Percentiles rank a stretch among this genome's conserved stretches.
Conservation (phyloP, 2,888 invertebrate genomes). For the Apeira syringaria region DNA sequence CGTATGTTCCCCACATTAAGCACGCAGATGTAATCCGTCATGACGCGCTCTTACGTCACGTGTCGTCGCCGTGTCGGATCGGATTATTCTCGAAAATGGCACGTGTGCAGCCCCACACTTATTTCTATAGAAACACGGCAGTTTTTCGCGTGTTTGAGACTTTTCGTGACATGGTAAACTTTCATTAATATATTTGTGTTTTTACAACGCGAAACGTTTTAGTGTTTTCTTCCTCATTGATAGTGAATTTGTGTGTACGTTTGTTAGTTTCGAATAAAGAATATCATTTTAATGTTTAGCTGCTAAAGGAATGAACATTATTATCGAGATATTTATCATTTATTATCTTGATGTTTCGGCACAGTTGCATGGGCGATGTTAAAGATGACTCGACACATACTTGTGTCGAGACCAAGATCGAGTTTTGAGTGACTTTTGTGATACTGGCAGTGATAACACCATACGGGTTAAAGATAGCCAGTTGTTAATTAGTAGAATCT, state of each 20-base stretch:
- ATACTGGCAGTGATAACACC: too few relatives aligned
- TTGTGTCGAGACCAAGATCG: too few relatives aligned
- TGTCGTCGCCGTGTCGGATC: conserved; percentile 44
- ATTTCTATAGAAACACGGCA: conserved; percentile 29
- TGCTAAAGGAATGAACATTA: too few relatives aligned
- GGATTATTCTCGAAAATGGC: conserved; percentile 39
- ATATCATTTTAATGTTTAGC: too few relatives aligned
- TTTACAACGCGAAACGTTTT: conserved; percentile 26
- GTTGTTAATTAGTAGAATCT: too few relatives aligned
- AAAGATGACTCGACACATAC: too few relatives aligned
- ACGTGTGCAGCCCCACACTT: conserved; percentile 25
- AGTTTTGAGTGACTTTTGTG: too few relatives aligned
- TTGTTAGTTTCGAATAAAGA: background rate
- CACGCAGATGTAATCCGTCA: conserved; percentile 57
- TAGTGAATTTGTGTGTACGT: background rate
- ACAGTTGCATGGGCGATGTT: too few relatives aligned
- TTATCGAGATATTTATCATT: too few relatives aligned
- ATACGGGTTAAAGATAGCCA: too few relatives aligned
- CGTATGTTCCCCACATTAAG: conserved; percentile 16
- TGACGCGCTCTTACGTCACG: conserved; percentile 38
- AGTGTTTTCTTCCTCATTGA: conserved; percentile 24
- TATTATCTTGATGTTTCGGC: too few relatives aligned
- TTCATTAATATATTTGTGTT: conserved; percentile 39
- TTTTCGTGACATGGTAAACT: conserved; percentile 25
- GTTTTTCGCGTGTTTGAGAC: conserved; percentile 23